Evolutionary conservation across 2,113 vertebrate species (phyloP), one percentile per base, ranked within the genome.

Genomic region (Chaetodon auriga): DNA sequence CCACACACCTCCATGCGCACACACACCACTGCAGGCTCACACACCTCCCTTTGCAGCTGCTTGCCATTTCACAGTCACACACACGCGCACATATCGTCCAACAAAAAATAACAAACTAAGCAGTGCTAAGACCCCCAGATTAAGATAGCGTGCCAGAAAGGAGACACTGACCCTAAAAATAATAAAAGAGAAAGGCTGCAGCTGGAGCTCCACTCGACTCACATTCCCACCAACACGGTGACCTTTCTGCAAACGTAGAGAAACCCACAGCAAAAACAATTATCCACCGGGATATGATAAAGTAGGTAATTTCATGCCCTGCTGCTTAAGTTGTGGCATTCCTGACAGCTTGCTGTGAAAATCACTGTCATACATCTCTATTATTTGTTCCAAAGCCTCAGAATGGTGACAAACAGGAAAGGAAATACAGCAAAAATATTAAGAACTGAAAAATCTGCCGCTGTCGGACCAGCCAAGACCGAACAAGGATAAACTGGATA

Each of bases 271-370:
- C 86, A 87, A 94, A 93, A 93, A 95, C 88, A 95, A 93, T 93
- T 93, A 94, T 91, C 88, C 88, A 87, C 54, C 64, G 68, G 88
- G 89, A 93, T 83, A 85, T 93, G 94, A 95, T 95, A 94, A 94
- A 94, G 93, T 89, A 91, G 81, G 90, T 92, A 91, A 95, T 95
- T 95, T 95, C 93, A 95, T 94, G 94, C 86, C 90, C 89, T 91
- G 83, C 85, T 95, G 94, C 93, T 87, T 92, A 91, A 91, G 76
- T 91, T 92, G 91, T 90, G 77, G 85, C 82, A 81, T 89, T 88
- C 88, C 90, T 91, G 88, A 90, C 87, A 89, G 83, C 90, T 86
- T 73, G 83, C 90, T 77, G 81, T 89, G 85, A 79, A 91, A 94
- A 94, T 94, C 83, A 69, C 75, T 64, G 78, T 75, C 85, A 66